Base-by-base conservation (phyloP, 2,113 vertebrate species). In the Stomatorhinus ivindoensis region DNA sequence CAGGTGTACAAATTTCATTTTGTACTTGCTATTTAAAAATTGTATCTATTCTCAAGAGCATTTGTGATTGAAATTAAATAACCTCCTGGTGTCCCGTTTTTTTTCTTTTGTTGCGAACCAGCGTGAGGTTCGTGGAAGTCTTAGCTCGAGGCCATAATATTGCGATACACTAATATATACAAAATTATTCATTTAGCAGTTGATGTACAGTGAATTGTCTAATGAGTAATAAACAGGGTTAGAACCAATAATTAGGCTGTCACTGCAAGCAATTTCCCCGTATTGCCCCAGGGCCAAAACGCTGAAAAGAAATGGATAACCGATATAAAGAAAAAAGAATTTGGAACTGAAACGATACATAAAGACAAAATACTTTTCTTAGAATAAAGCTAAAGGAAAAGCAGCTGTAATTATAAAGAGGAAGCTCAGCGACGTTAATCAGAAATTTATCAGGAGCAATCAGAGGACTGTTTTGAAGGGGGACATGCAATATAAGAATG, bases 111-210 rank as follows among this genome's bases (percentile, higher is more conserved):
- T 96, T 93, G 92, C 76, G 90, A 90, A 93, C 92, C 95, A 95
- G 95, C 95, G 91, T 95, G 95, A 93, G 95, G 93, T 95, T 94
- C 93, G 94, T 91, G 92, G 87, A 92, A 93, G 93, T 94, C 93
- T 93, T 95, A 92, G 95, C 96, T 96, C 93, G 93, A 92, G 95
- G 96, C 95, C 95, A 95, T 94, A 94, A 95, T 94, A 95, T 94
- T 95, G 92, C 94, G 95, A 94, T 95, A 90, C 94, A 91, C 92
- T 96, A 95, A 96, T 96, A 95, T 94, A 95, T 95, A 95, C 96
- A 96, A 95, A 96, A 96, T 96, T 95, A 97, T 96, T 96, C 95
- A 96, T 95, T 96, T 95, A 95, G 95, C 92, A 93, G 94, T 95
- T 92, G 95, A 95, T 94, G 94, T 95, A 95, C 95, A 95, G 94